Evolutionary conservation across 2,888 invertebrate species (phyloP).

Genomic region (Venusia cambrica): DNA sequence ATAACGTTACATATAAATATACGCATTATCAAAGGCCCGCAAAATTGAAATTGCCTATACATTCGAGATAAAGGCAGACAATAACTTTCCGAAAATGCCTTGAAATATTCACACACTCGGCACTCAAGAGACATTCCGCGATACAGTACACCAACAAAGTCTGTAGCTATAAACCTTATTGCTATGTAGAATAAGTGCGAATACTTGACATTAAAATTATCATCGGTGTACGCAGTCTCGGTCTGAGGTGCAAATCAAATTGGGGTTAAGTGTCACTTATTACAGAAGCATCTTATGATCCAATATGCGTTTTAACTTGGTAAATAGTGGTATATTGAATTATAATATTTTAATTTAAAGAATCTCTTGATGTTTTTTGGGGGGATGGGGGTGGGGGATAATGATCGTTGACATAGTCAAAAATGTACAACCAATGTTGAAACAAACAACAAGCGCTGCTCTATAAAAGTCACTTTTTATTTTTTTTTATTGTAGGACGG

Average conservation of each 20-base stretch:
- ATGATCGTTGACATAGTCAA: too few species aligned
- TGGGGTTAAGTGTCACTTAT: background rate
- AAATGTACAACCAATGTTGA: too few species aligned
- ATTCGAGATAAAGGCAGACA: conserved; percentile 9
- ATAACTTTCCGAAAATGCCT: conserved; percentile 16
- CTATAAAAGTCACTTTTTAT: too few species aligned
- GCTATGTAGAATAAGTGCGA: conserved; percentile 11
- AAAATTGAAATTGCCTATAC: conserved; percentile 13
- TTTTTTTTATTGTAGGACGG: too few species aligned
- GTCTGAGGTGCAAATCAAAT: background rate
- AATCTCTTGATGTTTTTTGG: too few species aligned
- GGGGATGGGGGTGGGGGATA: too few species aligned
- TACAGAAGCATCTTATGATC: too few species aligned
- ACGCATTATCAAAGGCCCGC: conserved; percentile 9
- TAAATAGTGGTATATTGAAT: too few species aligned
- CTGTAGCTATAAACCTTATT: conserved; percentile 11
- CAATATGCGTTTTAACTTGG: too few species aligned
- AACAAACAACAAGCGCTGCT: too few species aligned
- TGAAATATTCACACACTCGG: conserved; percentile 14
- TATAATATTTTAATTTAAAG: too few species aligned
- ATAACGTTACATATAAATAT: conserved; percentile 1
- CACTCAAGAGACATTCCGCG: conserved; percentile 5
- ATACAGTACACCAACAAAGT: conserved; percentile 12
- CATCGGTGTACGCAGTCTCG: conserved; percentile 8
- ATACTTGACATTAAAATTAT: conserved; percentile 15